Base-by-base conservation (phyloP, 2,797 vertebrate genomes). In the Chiroxiphia lanceolata region DNA sequence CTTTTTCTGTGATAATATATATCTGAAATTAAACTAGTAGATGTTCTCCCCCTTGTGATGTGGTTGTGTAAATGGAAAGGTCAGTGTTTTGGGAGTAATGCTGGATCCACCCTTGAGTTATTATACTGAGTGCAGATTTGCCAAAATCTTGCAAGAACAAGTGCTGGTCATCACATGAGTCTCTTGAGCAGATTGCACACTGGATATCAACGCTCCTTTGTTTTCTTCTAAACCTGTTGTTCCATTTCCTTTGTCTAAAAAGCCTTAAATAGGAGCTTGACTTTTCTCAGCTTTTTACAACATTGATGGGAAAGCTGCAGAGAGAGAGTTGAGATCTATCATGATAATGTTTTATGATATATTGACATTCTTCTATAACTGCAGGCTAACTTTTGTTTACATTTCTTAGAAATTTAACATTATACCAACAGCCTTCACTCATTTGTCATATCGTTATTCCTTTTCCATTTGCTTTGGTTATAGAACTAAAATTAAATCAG, bases 401-500 rank as follows among this genome's bases (percentile, higher is more conserved):
- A 53, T 93, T 95, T 68, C 84, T 86, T 78, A 88, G 44, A 84
- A 88, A 93, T 74, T 27, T 95, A 59, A 76, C 54, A 25, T 91
- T 69, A 19, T 67, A 76, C 54, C 44, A 94, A 83, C 42, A 88
- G 38, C 72, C 40, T 92, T 83, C 82, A 81, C 25, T 94, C 72
- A 76, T 95, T 78, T 93, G n/a, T 92, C 72, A 56, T 76, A 93
- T 69, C 36, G 40, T 27, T 91, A 93, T 86, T 92, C 38, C 9
- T 83, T 91, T 92, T 63, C 42, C 65, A 83, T 91, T 80, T 2
- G 2, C 51, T 75, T 81, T 83, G 54, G 31, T 93, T 94, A 60
- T 60, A 87, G 94, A 84, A 33, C 26, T 86, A 59, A 94, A 96
- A 96, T 84, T 84, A 86, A 87, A 91, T 54, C 82, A 70, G 26